Percentiles rank a stretch among this genome's conserved stretches.
phyloP scores from a whole-genome alignment of 1,140 invertebrate genomes.

The Hycleus cichorii region DNA sequence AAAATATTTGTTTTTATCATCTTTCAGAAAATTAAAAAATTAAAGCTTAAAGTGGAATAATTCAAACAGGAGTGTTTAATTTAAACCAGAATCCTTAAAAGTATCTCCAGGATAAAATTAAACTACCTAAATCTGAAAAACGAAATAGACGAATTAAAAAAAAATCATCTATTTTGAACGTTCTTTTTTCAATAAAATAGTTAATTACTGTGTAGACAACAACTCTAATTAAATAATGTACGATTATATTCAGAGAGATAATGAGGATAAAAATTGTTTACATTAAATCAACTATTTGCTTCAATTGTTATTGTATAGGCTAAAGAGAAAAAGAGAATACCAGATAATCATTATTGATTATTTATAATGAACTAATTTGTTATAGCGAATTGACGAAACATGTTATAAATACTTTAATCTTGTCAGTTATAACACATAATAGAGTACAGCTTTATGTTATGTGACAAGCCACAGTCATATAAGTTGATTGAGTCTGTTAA shows the following conservation, averaged over 20 bases:
- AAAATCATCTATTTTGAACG: too few relatives aligned
- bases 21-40: neutral
- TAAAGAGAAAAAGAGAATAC: too few relatives aligned
- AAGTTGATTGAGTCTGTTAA: constrained; percentile 21
- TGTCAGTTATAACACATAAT: constrained; percentile 15
- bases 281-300: too few relatives aligned
- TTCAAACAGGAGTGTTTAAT: neutral
- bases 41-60: neutral
- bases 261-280: too few relatives aligned
- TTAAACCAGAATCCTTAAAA: neutral
- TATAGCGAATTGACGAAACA: constrained; percentile 10
- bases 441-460: constrained; percentile 9
- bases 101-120: neutral
- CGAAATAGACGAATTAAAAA: too few relatives aligned
- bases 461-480: constrained; percentile 17
- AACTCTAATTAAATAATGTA: too few relatives aligned
- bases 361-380: constrained; percentile 5
- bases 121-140: neutral
- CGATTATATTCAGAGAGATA: too few relatives aligned
- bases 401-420: constrained; percentile 21
- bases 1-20: neutral
- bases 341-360: too few relatives aligned
- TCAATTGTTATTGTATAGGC: too few relatives aligned
- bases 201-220: neutral
- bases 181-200: too few relatives aligned